These are phyloP conservation scores for Ruditapes philippinarum DNA, from an alignment of 1,140 invertebrate genomes.

Conservation along the genomic window DNA sequence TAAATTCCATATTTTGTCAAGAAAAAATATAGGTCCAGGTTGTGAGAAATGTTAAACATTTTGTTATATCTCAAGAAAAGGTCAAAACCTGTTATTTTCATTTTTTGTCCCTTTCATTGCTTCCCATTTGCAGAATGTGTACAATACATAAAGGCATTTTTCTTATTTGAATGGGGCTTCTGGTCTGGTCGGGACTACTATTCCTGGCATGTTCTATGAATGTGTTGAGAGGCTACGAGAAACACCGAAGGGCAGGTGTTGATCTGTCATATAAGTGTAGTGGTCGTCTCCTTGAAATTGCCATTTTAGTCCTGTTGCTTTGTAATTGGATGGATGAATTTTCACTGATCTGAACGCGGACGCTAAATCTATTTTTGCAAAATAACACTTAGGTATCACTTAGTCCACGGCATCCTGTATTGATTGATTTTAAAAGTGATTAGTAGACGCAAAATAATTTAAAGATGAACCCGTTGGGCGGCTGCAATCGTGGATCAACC, in stretches of 20 bases:
- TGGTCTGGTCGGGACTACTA: too few species aligned
- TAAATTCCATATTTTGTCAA: too few species aligned
- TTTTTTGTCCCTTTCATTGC: too few species aligned
- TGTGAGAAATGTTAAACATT: too few species aligned
- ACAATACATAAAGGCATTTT: too few species aligned
- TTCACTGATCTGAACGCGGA: constrained; percentile 15
- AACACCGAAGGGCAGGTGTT: constrained; percentile 38
- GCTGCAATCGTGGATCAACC: constrained; percentile 26
- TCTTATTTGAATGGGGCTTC: too few species aligned
- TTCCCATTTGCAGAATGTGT: too few species aligned
- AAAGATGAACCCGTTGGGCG: background rate
- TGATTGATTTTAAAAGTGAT: background rate
- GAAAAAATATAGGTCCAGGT: too few species aligned
- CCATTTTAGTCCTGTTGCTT: constrained; percentile 47
- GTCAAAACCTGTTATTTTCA: too few species aligned
- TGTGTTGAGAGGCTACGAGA: too few species aligned
- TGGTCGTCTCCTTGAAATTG: background rate
- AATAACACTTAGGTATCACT: constrained; percentile 1
- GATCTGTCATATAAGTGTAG: constrained; percentile 32
- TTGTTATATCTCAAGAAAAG: too few species aligned
- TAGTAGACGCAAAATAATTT: constrained; percentile 16
- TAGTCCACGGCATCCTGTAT: background rate
- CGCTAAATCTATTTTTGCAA: constrained; percentile 45
- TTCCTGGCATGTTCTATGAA: too few species aligned
- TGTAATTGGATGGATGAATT: constrained; percentile 27